A percentile compares a stretch with the other conserved stretches of the same genome.
Conservation (phyloP, 2,797 vertebrate genomes). For the Pachyuromys duprasi region DNA sequence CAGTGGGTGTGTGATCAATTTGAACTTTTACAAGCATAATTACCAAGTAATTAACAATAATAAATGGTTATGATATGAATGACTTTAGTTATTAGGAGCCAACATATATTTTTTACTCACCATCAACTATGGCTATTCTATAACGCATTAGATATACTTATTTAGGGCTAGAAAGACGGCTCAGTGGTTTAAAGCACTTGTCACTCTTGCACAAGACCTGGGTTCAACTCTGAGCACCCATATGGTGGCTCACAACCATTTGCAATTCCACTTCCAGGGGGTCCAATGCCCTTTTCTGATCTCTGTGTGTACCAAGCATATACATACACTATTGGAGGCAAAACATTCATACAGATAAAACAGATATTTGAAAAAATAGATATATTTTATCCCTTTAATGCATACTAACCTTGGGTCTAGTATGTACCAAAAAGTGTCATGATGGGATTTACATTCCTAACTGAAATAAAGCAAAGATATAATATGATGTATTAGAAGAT, state of each 20-base stretch:
- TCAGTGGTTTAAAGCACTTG: background rate
- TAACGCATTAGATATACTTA: background rate
- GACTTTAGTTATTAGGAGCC: slow-evolving; percentile 80
- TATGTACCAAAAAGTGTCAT: background rate
- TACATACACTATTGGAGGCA: background rate
- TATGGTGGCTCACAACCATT: background rate
- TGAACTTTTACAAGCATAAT: slow-evolving; percentile 86
- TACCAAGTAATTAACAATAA: slow-evolving; percentile 86
- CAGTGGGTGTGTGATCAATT: slow-evolving; percentile 82
- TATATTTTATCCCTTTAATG: slow-evolving; percentile 14
- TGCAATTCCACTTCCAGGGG: background rate
- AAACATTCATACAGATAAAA: background rate
- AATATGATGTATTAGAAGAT: background rate
- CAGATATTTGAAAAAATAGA: background rate
- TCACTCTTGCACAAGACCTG: background rate
- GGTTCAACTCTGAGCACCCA: background rate
- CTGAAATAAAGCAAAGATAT: slow-evolving; percentile 34
- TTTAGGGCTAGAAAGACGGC: background rate
- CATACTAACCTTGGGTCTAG: background rate
- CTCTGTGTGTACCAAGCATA: background rate
- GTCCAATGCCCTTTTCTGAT: too few relatives aligned
- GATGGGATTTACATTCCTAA: background rate
- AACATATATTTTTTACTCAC: slow-evolving; percentile 70
- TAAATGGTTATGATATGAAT: slow-evolving; percentile 82
- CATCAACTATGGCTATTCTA: slow-evolving; percentile 72